Percentiles rank a stretch among this genome's conserved stretches.
Evolutionary conservation across 2,113 vertebrate genomes (phyloP).

Genomic region (Heterocephalus glaber): DNA sequence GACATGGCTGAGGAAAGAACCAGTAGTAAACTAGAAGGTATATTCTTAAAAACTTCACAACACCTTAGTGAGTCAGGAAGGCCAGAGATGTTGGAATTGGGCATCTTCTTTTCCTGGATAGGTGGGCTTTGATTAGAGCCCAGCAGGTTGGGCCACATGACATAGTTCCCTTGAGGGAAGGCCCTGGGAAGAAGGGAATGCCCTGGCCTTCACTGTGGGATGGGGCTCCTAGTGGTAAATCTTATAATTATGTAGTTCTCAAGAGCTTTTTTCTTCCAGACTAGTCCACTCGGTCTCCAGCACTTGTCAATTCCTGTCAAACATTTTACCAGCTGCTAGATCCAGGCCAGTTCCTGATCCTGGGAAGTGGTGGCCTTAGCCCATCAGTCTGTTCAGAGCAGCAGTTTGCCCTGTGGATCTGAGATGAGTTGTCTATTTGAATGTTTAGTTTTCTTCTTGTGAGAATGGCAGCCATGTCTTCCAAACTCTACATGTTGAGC

Average conservation of each 20-base stretch:
- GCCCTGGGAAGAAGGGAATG: neutral
- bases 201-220: neutral
- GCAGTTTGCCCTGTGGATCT: too few species aligned
- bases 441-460: neutral
- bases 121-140: too few species aligned
- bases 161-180: neutral
- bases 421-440: neutral
- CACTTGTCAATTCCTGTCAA: too few species aligned
- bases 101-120: neutral
- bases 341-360: neutral
- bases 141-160: neutral
- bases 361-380: accelerated
- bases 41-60: neutral
- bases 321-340: accelerated
- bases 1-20: neutral
- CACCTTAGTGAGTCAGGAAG: neutral
- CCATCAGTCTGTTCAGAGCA: accelerated
- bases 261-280: neutral
- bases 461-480: neutral
- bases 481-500: neutral
- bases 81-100: neutral
- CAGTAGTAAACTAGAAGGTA: neutral
- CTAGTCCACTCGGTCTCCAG: neutral
- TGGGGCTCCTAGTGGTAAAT: neutral
- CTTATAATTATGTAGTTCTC: neutral